Conservation (phyloP, 2,797 vertebrate species). For the Parotocinclus haroldoi region DNA sequence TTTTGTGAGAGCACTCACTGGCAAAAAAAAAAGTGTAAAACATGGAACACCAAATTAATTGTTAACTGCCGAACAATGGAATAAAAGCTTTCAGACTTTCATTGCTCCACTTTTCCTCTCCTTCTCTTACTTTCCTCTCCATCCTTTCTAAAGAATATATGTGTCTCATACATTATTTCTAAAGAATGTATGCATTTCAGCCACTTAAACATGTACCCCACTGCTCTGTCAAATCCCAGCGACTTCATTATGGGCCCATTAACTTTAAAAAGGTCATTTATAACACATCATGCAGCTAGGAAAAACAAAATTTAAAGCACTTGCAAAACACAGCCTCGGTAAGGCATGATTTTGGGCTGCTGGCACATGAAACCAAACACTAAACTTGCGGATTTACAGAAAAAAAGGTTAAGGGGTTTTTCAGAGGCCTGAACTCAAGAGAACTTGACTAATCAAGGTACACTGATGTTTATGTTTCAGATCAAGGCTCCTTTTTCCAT, state of each 20-base stretch:
- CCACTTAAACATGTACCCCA: conserved; percentile 59
- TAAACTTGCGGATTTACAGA: conserved; percentile 59
- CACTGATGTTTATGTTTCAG: conserved; percentile 38
- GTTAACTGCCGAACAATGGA: conserved; percentile 41
- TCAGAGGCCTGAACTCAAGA: conserved; percentile 36
- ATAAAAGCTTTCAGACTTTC: conserved; percentile 33
- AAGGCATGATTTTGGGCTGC: conserved; percentile 53
- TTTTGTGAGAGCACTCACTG: conserved; percentile 32
- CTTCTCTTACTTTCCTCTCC: conserved; percentile 10
- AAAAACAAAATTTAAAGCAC: conserved; percentile 68
- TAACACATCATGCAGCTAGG: conserved; percentile 78
- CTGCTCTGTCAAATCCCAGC: conserved; percentile 65
- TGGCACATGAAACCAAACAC: conserved; percentile 66
- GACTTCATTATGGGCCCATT: conserved; percentile 75
- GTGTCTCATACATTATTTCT: conserved; percentile 65
- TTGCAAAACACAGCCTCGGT: conserved; percentile 50
- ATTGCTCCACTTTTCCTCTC: conserved; percentile 5
- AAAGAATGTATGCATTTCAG: conserved; percentile 76
- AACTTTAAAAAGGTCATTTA: conserved; percentile 78
- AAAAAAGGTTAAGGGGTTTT: conserved; percentile 14
- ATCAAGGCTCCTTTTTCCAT: conserved; percentile 29
- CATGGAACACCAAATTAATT: conserved; percentile 40
- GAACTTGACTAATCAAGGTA: conserved; percentile 41
- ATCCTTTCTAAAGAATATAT: conserved; percentile 69
- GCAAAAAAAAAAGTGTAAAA: conserved; percentile 32